These are phyloP conservation scores for Cepaea hortensis DNA, from an alignment of 2,888 invertebrate genomes.

Conservation along the genomic window DNA sequence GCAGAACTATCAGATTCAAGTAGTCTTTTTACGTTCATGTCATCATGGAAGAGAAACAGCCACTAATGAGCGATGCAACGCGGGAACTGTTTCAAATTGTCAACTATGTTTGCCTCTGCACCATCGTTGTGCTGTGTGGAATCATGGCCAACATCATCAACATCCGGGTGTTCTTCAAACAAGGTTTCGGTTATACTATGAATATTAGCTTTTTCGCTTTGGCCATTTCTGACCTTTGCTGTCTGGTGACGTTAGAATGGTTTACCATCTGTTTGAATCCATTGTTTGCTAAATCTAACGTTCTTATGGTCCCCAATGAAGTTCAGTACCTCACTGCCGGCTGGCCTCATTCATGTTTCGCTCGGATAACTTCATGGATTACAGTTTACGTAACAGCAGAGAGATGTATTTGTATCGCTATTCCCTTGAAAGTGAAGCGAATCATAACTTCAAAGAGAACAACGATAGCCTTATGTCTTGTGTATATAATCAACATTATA, in stretches of 20 bases:
- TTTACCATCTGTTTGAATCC: background rate
- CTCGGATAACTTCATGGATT: background rate
- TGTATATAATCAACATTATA: background rate
- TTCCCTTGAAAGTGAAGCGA: constrained; percentile 24
- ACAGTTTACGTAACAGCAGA: constrained; percentile 30
- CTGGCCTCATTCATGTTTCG: background rate
- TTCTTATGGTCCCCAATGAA: background rate
- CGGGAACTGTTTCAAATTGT: constrained; percentile 4
- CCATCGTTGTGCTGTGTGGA: background rate
- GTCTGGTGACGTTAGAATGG: background rate
- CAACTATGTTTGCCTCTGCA: constrained; percentile 3
- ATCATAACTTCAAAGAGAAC: constrained; percentile 31
- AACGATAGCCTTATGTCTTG: background rate
- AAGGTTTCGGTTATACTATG: constrained; percentile 14
- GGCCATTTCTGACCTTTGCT: constrained; percentile 31
- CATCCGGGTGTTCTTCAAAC: constrained; percentile 23
- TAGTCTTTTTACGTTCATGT: no score
- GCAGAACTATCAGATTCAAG: no score
- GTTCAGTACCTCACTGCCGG: background rate
- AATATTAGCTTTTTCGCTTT: constrained; percentile 28
- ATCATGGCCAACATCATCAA: constrained; percentile 5
- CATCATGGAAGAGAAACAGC: background rate
- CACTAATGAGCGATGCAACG: background rate
- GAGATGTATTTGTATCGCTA: constrained; percentile 16
- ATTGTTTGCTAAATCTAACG: background rate